A percentile compares a stretch with the other conserved stretches of the same genome.
Evolutionary conservation across 1,140 invertebrate genomes (phyloP).

Genomic region (Nixonia krombeini): DNA sequence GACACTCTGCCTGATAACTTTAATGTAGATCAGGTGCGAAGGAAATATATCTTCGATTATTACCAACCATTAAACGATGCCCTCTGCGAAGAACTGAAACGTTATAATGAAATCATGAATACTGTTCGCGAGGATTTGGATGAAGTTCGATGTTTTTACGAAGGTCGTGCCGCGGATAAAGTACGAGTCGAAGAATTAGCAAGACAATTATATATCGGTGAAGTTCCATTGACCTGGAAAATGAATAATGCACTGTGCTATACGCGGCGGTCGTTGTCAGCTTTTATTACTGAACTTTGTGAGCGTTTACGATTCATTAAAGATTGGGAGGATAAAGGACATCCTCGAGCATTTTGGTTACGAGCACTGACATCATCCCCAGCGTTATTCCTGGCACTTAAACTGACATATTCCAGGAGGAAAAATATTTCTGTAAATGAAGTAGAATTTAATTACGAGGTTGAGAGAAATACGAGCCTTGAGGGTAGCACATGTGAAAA

Average conservation of each 20-base stretch:
- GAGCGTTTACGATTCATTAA: slow-evolving; percentile 57
- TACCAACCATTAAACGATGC: slow-evolving; percentile 77
- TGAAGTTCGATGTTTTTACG: slow-evolving; percentile 76
- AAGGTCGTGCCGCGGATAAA: slow-evolving; percentile 76
- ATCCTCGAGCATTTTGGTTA: slow-evolving; percentile 77
- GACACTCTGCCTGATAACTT: slow-evolving; percentile 72
- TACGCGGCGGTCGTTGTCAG: slow-evolving; percentile 38
- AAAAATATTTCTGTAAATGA: slow-evolving; percentile 75
- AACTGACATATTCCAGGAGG: slow-evolving; percentile 78
- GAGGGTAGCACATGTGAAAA: slow-evolving; percentile 69
- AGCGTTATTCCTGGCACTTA: slow-evolving; percentile 78
- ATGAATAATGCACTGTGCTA: slow-evolving; percentile 26
- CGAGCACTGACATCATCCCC: slow-evolving; percentile 80
- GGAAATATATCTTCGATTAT: slow-evolving; percentile 71
- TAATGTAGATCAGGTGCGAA: slow-evolving; percentile 65
- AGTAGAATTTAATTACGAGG: slow-evolving; percentile 73
- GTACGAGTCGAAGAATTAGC: slow-evolving; percentile 75
- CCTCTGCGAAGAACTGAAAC: slow-evolving; percentile 75
- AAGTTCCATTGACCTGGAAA: slow-evolving; percentile 71
- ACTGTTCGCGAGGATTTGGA: slow-evolving; percentile 69
- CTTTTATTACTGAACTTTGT: slow-evolving; percentile 53
- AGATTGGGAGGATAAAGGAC: slow-evolving; percentile 76
- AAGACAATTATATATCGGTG: slow-evolving; percentile 71
- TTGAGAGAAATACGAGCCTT: slow-evolving; percentile 41
- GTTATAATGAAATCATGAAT: slow-evolving; percentile 76